Conservation (phyloP, 2,888 invertebrate genomes). For the Epinotia nisella region DNA sequence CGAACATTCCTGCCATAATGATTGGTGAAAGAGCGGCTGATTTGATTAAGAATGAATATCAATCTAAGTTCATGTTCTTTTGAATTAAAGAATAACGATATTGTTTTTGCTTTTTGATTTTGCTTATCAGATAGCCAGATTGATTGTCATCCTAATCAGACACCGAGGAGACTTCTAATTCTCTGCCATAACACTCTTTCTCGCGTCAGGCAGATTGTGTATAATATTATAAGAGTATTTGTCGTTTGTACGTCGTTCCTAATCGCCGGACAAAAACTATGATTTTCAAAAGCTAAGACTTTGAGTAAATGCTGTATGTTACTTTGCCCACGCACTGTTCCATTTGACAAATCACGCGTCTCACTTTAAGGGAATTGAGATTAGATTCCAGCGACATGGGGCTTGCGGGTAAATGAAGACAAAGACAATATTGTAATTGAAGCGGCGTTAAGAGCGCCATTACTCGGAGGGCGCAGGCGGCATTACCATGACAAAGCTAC, state of each 20-base stretch:
- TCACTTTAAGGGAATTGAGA: constrained; percentile 7
- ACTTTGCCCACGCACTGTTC: neutral
- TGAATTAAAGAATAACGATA: neutral
- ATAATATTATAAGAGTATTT: too few relatives aligned
- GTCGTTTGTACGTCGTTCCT: too few relatives aligned
- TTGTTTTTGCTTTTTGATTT: neutral
- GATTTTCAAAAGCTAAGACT: neutral
- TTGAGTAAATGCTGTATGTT: neutral
- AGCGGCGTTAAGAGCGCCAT: constrained; percentile 54
- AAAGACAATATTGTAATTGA: constrained; percentile 50
- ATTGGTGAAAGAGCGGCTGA: constrained; percentile 76
- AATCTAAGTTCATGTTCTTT: constrained; percentile 5
- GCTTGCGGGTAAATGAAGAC: constrained; percentile 27
- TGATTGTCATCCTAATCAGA: too few relatives aligned
- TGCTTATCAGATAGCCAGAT: neutral
- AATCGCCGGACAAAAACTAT: neutral
- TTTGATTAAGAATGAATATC: constrained; percentile 67
- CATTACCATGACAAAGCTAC: constrained; percentile 55
- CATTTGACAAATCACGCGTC: constrained; percentile 12
- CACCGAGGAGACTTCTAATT: too few relatives aligned
- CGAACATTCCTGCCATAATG: constrained; percentile 76
- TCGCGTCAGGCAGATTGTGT: too few relatives aligned
- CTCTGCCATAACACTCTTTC: too few relatives aligned
- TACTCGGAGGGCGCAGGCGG: constrained; percentile 49
- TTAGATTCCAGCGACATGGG: constrained; percentile 32